phyloP scores from a whole-genome alignment of 1,140 invertebrate genomes.

The Leptopilina boulardi region DNA sequence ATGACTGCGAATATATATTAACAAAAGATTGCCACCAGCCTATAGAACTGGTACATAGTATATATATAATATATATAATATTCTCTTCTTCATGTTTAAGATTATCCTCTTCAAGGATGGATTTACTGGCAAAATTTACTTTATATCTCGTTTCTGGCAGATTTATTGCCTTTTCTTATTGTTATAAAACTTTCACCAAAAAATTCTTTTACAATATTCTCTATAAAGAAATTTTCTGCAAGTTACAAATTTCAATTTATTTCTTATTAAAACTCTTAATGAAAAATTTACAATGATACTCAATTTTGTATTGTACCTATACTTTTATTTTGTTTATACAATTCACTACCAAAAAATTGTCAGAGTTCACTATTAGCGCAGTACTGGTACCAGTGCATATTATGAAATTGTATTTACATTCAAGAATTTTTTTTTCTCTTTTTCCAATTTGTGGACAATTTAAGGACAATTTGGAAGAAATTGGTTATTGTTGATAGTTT shows the following conservation, averaged over 20 bases:
- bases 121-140: background rate
- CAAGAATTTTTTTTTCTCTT: background rate
- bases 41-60: conserved; percentile 4
- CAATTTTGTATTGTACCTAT: too few relatives aligned
- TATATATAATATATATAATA: too few relatives aligned
- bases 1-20: background rate
- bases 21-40: conserved; percentile 24
- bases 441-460: background rate
- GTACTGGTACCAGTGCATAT: too few relatives aligned
- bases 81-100: background rate
- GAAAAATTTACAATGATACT: too few relatives aligned
- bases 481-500: background rate
- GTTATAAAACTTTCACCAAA: background rate
- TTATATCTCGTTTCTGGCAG: conserved; percentile 5
- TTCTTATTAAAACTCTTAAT: too few relatives aligned
- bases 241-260: too few relatives aligned
- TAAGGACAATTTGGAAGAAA: conserved; percentile 5
- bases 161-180: conserved; percentile 2
- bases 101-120: conserved; percentile 8
- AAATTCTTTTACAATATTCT: background rate
- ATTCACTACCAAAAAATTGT: too few relatives aligned
- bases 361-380: too few relatives aligned
- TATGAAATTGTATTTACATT: too few relatives aligned
- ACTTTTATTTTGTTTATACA: too few relatives aligned
- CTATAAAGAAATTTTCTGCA: too few relatives aligned